phyloP scores from a whole-genome alignment of 2,113 vertebrate species.

The Stictonetta naevosa region DNA sequence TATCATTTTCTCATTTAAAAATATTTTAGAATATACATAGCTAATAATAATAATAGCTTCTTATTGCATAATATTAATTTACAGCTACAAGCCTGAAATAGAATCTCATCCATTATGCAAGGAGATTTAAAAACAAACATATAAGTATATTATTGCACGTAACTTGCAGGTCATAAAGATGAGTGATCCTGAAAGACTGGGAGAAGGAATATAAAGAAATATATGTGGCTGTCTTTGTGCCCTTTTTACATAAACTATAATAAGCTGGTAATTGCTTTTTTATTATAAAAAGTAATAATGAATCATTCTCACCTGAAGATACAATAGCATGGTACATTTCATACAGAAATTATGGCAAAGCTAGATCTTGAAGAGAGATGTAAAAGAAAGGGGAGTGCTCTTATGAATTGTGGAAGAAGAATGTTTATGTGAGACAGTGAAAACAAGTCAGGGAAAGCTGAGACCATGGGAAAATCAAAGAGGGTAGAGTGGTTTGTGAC shows the following conservation, averaged over 20 bases:
- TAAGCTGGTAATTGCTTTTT: background rate
- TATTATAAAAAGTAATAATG: background rate
- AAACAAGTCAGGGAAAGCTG: conserved; percentile 33
- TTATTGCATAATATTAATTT: background rate
- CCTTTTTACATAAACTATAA: background rate
- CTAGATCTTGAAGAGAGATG: background rate
- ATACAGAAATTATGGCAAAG: background rate
- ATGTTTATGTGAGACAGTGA: background rate
- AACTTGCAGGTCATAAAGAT: background rate
- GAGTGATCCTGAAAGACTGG: background rate
- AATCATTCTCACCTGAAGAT: background rate
- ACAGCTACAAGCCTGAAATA: background rate
- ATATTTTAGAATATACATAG: background rate
- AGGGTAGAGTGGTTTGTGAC: conserved; percentile 24
- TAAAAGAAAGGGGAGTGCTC: background rate
- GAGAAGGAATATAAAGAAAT: background rate
- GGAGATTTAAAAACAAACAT: background rate
- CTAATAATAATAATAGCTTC: background rate
- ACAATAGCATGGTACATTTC: background rate
- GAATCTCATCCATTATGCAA: background rate
- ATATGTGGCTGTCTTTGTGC: background rate
- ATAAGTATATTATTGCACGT: background rate
- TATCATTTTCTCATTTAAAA: background rate
- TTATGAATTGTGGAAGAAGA: background rate
- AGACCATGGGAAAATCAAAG: conserved; percentile 57